Base-by-base conservation (phyloP, 2,888 invertebrate genomes). In the Himalopsyche kuldschensis region DNA sequence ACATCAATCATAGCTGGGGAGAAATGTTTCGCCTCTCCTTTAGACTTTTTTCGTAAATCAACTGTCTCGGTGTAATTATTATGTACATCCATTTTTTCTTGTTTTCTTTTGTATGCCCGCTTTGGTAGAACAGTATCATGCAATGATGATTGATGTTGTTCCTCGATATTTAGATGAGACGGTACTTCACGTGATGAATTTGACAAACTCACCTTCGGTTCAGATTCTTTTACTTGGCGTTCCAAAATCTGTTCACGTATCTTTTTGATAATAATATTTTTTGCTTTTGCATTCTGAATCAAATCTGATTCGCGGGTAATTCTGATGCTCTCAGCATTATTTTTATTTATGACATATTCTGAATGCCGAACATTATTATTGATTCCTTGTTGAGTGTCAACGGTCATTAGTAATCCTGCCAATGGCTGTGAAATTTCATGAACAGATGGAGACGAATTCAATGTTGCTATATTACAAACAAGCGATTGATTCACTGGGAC, bases 181-280 rank as follows among this genome's bases (percentile, higher is more conserved):
- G 20, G 76, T 8, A 20, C 11, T 8, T 76, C 76, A 31, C 76
- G n/a, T 0, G 76, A 35, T n/a, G 17, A 76, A n/a, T 27, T 69
- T 15, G 30, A 69, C 8, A 69, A 41, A 41, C 15, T 4, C 15
- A n/a, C 8, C 30, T 69, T 69, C 1, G 83, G 27, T 11, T 86
- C 86, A 15, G 78, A 31, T 76, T 90, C 91, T 87, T 90, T 90
- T 82, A 90, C 90, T 27, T 91, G 90, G 87, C 91, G 91, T 86
- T 91, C 92, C 91, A 92, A 91, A 86, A 92, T 92, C 87, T 92
- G 92, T 86, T 92, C 92, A 86, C 92, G 88, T 84, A 92, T 92
- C 89, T 92, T 92, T 88, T 91, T 91, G 84, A 92, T 88, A 84
- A 92, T 91, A 47, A 91, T 90, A 87, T 91, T 91, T 88, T 92